Percentiles rank a stretch among this genome's conserved stretches.
Conservation (phyloP, 2,888 invertebrate species). For the Teinopalpus imperialis region DNA sequence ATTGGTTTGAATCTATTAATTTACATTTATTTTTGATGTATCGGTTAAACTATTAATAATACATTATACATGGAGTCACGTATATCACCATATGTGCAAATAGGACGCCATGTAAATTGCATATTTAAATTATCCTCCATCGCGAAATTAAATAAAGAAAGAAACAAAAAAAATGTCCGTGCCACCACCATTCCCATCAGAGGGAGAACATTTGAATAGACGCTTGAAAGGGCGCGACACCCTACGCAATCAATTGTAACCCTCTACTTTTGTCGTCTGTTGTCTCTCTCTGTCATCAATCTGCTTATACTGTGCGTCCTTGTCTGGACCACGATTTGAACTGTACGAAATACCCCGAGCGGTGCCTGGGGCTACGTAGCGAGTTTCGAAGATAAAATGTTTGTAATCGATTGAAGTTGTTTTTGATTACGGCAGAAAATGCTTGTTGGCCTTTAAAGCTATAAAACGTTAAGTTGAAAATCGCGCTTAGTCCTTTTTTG, state of each 20-base stretch:
- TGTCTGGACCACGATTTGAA: conserved; percentile 54
- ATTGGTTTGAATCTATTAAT: not conserved
- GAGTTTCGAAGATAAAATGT: conserved; percentile 65
- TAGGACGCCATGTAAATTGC: conserved; percentile 70
- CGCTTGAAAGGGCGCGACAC: conserved; percentile 65
- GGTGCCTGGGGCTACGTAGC: conserved; percentile 55
- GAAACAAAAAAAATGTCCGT: conserved; percentile 69
- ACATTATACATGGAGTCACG: not conserved
- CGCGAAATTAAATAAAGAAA: conserved; percentile 76
- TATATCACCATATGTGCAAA: conserved; percentile 47
- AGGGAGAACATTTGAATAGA: conserved; percentile 52
- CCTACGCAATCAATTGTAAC: conserved; percentile 73
- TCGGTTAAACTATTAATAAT: not conserved
- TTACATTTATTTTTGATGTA: too few relatives aligned
- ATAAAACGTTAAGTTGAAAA: conserved; percentile 31
- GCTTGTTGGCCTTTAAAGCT: not conserved
- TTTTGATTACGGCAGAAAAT: not conserved
- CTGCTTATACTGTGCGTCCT: conserved; percentile 35
- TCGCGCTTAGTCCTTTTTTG: conserved; percentile 24
- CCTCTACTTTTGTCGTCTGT: conserved; percentile 57
- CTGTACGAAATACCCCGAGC: conserved; percentile 50
- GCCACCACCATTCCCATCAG: conserved; percentile 69
- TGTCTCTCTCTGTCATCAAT: conserved; percentile 44
- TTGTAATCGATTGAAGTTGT: conserved; percentile 38
- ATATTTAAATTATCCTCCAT: conserved; percentile 76